A percentile compares a stretch with the other conserved stretches of the same genome.
Conservation (phyloP, 2,113 vertebrate genomes). For the Dinomys branickii region DNA sequence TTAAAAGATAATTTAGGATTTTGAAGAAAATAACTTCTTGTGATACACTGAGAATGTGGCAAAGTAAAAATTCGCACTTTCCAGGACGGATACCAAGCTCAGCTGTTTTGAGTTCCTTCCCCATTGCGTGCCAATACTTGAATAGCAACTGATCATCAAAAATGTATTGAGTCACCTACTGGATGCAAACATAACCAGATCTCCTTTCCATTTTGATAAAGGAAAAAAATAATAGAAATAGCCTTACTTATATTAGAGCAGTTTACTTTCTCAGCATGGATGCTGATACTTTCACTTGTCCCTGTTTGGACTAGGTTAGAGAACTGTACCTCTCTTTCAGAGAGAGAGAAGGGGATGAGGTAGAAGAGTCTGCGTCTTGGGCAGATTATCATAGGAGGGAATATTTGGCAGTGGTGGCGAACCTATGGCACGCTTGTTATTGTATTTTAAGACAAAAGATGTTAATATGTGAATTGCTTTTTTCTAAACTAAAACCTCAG, state of each 20-base stretch:
- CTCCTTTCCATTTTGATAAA: constrained; percentile 3
- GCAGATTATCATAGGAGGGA: not conserved
- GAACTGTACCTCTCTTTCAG: not conserved
- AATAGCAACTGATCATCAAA: not conserved
- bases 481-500: not conserved
- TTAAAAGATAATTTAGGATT: not conserved
- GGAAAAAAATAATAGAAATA: not conserved
- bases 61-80: constrained; percentile 21
- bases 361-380: not conserved
- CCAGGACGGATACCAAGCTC: not conserved
- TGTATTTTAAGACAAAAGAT: not conserved
- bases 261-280: not conserved
- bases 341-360: not conserved
- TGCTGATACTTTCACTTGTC: not conserved
- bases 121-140: not conserved
- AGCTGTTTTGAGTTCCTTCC: constrained; percentile 9
- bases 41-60: constrained; percentile 28
- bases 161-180: not conserved
- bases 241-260: not conserved
- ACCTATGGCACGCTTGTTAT: not conserved
- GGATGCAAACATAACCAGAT: not conserved
- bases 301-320: not conserved
- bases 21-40: constrained; percentile 48
- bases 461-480: not conserved
- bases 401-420: not conserved